Base-by-base conservation (phyloP, 2,113 vertebrate genomes). In the Vidua macroura region DNA sequence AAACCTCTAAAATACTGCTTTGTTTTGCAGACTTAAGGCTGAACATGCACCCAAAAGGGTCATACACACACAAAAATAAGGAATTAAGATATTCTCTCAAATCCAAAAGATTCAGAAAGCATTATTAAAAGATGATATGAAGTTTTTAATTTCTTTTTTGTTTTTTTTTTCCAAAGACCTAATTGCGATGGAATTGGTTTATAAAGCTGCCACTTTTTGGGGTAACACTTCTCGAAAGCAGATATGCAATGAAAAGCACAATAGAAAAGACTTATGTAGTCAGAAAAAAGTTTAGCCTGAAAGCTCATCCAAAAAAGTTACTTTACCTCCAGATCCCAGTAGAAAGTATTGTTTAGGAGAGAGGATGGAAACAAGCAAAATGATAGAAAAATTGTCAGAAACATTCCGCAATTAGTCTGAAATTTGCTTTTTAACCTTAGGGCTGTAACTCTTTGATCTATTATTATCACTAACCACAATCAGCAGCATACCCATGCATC, bases 371-470 rank as follows among this genome's bases (percentile, higher is more conserved):
- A 60, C 4, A 1, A 95, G 48, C 28, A 70, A 91, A 94, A 75
- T 6, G 44, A 81, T 91, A 86, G 2, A 90, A 90, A 92, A 97
- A 90, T 46, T 41, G 51, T 86, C 55, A 96, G 72, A 93, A 93
- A 93, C 63, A 88, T 90, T 70, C 67, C 67, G 59, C 78, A 94
- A 96, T 97, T 96, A 97, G 86, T 63, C 87, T 88, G 58, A 95
- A 94, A 93, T 92, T 72, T 92, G 80, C 76, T 90, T 92, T 94
- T 91, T 86, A 90, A 90, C 92, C 90, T 83, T 64, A 46, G 44
- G 87, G 87, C 44, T 86, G 23, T 52, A 94, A 81, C 64, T 93
- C 93, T 95, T 96, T 96, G 94, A 97, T 97, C 92, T 96, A 86
- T 83, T 92, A 91, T 93, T 95, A 94, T 90, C 93, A 95, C 60